phyloP scores from a whole-genome alignment of 2,113 vertebrate genomes.

The Notothenia rossii region DNA sequence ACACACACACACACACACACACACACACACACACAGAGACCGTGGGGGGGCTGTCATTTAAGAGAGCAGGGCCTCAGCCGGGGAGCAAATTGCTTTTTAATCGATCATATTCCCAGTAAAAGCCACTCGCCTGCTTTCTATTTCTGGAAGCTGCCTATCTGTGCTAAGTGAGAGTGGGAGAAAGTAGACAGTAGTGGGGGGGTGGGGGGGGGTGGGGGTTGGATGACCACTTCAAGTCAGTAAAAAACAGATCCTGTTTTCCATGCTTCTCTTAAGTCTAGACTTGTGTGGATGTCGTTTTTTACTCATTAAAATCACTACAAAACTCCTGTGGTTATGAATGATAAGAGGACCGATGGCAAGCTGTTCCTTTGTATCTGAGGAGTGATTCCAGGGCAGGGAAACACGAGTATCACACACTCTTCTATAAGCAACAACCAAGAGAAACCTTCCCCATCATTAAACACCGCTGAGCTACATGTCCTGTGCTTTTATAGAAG shows the following conservation, averaged over 20 bases:
- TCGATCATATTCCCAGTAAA: conserved; percentile 73
- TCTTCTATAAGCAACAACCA: background rate
- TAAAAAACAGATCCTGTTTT: conserved; percentile 22
- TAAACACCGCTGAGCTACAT: conserved; percentile 43
- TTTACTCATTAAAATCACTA: conserved; percentile 48
- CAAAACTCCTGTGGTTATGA: conserved; percentile 9
- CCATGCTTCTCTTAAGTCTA: background rate
- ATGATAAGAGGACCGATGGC: conserved; percentile 30
- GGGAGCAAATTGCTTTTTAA: conserved; percentile 78
- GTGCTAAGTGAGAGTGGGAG: background rate
- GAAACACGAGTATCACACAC: conserved; percentile 28
- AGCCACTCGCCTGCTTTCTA: conserved; percentile 55
- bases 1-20: too few species aligned
- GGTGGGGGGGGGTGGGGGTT: conserved; percentile 34
- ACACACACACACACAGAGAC: background rate
- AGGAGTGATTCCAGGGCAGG: conserved; percentile 15
- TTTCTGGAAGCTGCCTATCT: conserved; percentile 51
- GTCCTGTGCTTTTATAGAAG: conserved; percentile 28
- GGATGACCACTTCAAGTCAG: conserved; percentile 35
- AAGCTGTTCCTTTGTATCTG: conserved; percentile 37
- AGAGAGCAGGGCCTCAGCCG: conserved; percentile 40
- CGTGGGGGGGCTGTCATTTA: conserved; percentile 58
- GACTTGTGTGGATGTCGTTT: background rate
- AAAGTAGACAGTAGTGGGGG: background rate
- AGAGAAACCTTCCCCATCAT: conserved; percentile 5